Evolutionary conservation across 2,797 vertebrate genomes (phyloP), one percentile per base, ranked within the genome.

Genomic region (Chaetodon trifasciatus): DNA sequence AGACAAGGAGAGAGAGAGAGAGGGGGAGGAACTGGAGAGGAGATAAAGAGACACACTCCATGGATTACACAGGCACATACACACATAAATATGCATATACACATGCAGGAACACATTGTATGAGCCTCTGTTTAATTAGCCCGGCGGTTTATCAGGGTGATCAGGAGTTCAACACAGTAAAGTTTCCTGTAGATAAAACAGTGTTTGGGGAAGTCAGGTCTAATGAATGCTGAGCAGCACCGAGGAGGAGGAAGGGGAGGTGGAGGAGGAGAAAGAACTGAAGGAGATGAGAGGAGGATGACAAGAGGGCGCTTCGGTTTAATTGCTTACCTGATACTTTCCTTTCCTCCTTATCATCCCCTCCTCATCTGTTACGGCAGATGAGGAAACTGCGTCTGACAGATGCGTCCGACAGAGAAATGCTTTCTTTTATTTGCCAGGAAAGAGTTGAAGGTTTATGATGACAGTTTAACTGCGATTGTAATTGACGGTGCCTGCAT

Each of bases 81-180:
- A 85, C 87, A 91, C 85, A 90, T 85, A 88, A 84, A 92, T 87
- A 91, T 89, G 88, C 89, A 81, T 76, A 86, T 78, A 85, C 81
- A 92, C 85, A 89, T 78, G 86, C 89, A 79, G 80, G 79, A 88
- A 91, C 87, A 87, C 86, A 89, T 87, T 86, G 91, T 87, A 84
- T 81, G 83, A 85, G 85, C 71, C 89, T 88, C 81, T 90, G 92
- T 94, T 96, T 95, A 95, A 96, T 95, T 95, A 95, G 92, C 92
- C 90, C 28, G 65, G 61, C 40, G 55, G 90, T 94, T 94, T 94
- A 95, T 95, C 93, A 86, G 93, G 91, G 93, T 91, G 91, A 96
- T 95, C 91, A 67, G 81, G 89, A 95, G 92, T 95, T 94, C 91
- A 93, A 88, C 86, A 80, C 86, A 70, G 88, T 79, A 92, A 95